Percentiles rank a stretch among this genome's conserved stretches.
phyloP scores from a whole-genome alignment of 2,888 invertebrate species.

The Oligia fasciuncula region DNA sequence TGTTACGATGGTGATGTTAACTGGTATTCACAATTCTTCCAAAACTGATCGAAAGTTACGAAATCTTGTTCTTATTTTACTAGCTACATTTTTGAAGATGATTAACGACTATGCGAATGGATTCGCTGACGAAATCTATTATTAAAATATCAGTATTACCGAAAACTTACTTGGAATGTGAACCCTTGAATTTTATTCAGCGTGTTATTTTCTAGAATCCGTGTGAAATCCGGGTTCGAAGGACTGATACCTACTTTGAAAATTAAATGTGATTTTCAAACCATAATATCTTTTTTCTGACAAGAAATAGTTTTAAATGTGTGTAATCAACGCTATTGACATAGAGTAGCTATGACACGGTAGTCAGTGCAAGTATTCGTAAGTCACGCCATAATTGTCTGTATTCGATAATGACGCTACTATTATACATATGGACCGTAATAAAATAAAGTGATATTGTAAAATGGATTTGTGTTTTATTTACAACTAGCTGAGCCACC shows the following conservation, averaged over 20 bases:
- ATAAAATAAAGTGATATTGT: conserved; percentile 85
- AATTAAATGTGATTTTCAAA: conserved; percentile 3
- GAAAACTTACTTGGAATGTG: not conserved
- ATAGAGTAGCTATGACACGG: conserved; percentile 56
- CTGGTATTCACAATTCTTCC: not conserved
- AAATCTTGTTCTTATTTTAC: no score
- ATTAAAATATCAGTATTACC: conserved; percentile 12
- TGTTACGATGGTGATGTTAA: not conserved
- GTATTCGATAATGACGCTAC: conserved; percentile 71
- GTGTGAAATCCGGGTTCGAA: not conserved
- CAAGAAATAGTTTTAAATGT: conserved; percentile 22
- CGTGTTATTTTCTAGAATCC: not conserved
- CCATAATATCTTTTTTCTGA: not conserved
- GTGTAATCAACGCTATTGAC: conserved; percentile 14
- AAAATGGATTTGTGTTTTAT: conserved; percentile 68
- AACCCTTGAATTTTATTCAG: not conserved
- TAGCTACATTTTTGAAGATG: no score
- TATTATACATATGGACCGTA: conserved; percentile 75
- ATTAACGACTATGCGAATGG: not conserved
- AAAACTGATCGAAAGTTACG: not conserved
- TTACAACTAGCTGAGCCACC: conserved; percentile 3
- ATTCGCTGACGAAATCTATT: not conserved
- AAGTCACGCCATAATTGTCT: conserved; percentile 71
- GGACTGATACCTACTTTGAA: conserved; percentile 2
- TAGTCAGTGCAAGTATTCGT: conserved; percentile 62